Percentiles rank a stretch among this genome's conserved stretches.
Conservation (phyloP, 2,888 invertebrate genomes). For the Morpho deidamia region DNA sequence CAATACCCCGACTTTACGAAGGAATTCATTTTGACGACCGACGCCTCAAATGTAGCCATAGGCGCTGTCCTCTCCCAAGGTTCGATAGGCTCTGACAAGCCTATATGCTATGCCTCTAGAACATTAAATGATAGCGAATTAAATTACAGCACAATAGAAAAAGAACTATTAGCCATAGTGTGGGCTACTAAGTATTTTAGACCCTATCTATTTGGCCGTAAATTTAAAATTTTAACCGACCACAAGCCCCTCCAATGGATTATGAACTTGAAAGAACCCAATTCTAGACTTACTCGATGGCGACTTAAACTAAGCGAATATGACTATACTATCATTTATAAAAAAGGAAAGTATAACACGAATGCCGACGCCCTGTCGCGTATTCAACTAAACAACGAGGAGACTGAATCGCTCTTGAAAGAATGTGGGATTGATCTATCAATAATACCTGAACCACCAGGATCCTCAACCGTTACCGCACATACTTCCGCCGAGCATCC, state of each 20-base stretch:
- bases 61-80: constrained; percentile 30
- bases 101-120: constrained; percentile 27
- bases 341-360: constrained; percentile 15
- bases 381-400: constrained; percentile 12
- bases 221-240: constrained; percentile 22
- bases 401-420: not conserved
- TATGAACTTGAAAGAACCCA: constrained; percentile 41
- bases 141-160: constrained; percentile 33
- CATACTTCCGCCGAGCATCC: constrained; percentile 6
- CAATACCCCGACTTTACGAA: constrained; percentile 38
- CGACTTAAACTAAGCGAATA: constrained; percentile 17
- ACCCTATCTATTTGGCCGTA: constrained; percentile 19
- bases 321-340: constrained; percentile 14
- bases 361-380: constrained; percentile 19
- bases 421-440: not conserved
- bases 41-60: constrained; percentile 25
- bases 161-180: constrained; percentile 39
- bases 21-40: constrained; percentile 24
- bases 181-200: constrained; percentile 28
- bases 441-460: too few species aligned
- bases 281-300: constrained; percentile 20
- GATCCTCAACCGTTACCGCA: constrained; percentile 5
- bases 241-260: constrained; percentile 23
- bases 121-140: constrained; percentile 25
- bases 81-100: constrained; percentile 20